Conservation (phyloP, 2,797 vertebrate genomes). For the Lycodopsis pacificus region DNA sequence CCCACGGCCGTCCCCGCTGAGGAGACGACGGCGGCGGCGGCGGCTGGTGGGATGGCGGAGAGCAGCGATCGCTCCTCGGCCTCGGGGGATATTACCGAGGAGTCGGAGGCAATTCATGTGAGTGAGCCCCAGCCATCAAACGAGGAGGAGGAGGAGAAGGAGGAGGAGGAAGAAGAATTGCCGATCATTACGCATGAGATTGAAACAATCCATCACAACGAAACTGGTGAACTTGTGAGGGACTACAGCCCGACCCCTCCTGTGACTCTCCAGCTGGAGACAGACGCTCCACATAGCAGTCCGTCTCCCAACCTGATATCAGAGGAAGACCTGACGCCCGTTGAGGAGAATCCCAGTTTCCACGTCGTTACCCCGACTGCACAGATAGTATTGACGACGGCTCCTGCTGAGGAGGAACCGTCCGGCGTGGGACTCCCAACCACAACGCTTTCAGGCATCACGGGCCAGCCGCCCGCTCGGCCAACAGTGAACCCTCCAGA, state of each 20-base stretch:
- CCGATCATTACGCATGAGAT: constrained; percentile 78
- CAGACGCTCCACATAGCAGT: constrained; percentile 23
- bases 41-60: neutral
- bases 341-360: constrained; percentile 42
- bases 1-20: constrained; percentile 47
- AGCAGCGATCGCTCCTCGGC: constrained; percentile 9
- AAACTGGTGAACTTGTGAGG: constrained; percentile 76
- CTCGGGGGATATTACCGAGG: constrained; percentile 28
- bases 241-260: constrained; percentile 61
- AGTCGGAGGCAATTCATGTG: constrained; percentile 37
- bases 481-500: constrained; percentile 8
- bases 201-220: constrained; percentile 73
- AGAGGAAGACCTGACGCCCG: constrained; percentile 56
- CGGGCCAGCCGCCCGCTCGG: constrained; percentile 68
- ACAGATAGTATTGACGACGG: constrained; percentile 48
- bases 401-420: constrained; percentile 5
- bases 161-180: constrained; percentile 55
- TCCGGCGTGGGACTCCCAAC: constrained; percentile 21
- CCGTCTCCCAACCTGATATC: constrained; percentile 68
- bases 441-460: constrained; percentile 64
- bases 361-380: constrained; percentile 44
- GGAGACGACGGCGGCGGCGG: accelerated
- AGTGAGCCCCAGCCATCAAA: constrained; percentile 35
- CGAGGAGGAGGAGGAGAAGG: constrained; percentile 51
- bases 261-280: constrained; percentile 30